Evolutionary conservation across 1,140 invertebrate species (phyloP).

Genomic region (Drosophila pallidifrons): DNA sequence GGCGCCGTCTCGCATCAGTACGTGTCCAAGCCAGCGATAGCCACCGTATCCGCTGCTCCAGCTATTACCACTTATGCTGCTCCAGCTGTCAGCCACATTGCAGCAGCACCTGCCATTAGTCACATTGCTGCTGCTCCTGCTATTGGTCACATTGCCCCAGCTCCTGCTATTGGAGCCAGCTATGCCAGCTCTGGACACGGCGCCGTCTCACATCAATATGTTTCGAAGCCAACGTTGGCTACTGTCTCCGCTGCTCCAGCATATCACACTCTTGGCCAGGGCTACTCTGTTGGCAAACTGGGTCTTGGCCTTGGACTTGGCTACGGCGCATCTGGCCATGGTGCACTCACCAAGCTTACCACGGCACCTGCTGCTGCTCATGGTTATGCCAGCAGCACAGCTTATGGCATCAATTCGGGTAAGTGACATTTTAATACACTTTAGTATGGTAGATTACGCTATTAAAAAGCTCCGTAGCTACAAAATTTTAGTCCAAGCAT

Average conservation of each 20-base stretch:
- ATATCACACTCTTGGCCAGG: slow-evolving; percentile 12
- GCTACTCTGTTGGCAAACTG: slow-evolving; percentile 31
- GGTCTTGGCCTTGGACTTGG: slow-evolving; percentile 26
- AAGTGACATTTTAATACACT: background rate
- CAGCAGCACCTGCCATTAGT: slow-evolving; percentile 17
- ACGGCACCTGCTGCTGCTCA: slow-evolving; percentile 44
- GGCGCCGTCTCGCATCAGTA: slow-evolving; percentile 58
- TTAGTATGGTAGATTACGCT: too few species aligned
- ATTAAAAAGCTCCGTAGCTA: too few species aligned
- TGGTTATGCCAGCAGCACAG: slow-evolving; percentile 49
- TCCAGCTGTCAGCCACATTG: slow-evolving; percentile 37
- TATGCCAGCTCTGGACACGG: slow-evolving; percentile 32
- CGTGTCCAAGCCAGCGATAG: slow-evolving; percentile 52
- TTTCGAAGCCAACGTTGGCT: slow-evolving; percentile 56
- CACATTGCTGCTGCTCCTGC: slow-evolving; percentile 34
- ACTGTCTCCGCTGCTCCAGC: slow-evolving; percentile 29
- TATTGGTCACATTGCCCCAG: slow-evolving; percentile 34
- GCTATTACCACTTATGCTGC: slow-evolving; percentile 29
- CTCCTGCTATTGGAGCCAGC: background rate
- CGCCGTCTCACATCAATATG: slow-evolving; percentile 59
- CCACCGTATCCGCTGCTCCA: slow-evolving; percentile 32
- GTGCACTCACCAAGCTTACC: slow-evolving; percentile 50
- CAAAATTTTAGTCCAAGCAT: too few species aligned
- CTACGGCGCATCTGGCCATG: slow-evolving; percentile 47
- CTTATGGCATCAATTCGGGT: slow-evolving; percentile 62